phyloP scores from a whole-genome alignment of 2,797 vertebrate genomes.

The Sus cebifrons region DNA sequence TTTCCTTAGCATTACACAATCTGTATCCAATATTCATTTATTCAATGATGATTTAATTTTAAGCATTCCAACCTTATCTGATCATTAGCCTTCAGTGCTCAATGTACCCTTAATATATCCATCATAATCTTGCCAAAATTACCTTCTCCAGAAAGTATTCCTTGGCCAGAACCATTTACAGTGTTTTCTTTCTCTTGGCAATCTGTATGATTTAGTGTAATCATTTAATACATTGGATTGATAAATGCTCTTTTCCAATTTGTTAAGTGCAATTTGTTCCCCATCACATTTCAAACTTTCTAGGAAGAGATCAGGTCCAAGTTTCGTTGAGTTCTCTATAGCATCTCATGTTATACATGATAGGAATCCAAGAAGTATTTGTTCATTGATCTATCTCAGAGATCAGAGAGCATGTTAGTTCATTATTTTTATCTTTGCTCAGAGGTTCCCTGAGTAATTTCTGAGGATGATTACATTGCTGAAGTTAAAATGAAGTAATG shows the following conservation, averaged over 20 bases:
- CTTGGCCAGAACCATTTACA: not conserved
- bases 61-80: not conserved
- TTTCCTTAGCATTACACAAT: not conserved
- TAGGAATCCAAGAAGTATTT: not conserved
- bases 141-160: not conserved
- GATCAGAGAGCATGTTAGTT: not conserved
- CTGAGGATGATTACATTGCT: not conserved
- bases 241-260: not conserved
- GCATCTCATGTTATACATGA: not conserved
- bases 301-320: not conserved
- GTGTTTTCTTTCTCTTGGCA: not conserved
- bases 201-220: not conserved
- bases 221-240: not conserved
- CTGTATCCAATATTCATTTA: not conserved
- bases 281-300: not conserved
- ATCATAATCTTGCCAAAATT: slow-evolving; percentile 1
- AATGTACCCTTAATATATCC: not conserved
- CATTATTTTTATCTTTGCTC: not conserved
- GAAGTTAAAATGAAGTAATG: not conserved
- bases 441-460: not conserved
- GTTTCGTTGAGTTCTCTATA: slow-evolving; percentile 4
- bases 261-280: not conserved
- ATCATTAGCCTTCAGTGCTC: not conserved
- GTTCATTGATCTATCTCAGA: not conserved
- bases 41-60: not conserved